These are phyloP conservation scores for Drosophila robusta DNA, from an alignment of 2,888 invertebrate species.

Conservation along the genomic window DNA sequence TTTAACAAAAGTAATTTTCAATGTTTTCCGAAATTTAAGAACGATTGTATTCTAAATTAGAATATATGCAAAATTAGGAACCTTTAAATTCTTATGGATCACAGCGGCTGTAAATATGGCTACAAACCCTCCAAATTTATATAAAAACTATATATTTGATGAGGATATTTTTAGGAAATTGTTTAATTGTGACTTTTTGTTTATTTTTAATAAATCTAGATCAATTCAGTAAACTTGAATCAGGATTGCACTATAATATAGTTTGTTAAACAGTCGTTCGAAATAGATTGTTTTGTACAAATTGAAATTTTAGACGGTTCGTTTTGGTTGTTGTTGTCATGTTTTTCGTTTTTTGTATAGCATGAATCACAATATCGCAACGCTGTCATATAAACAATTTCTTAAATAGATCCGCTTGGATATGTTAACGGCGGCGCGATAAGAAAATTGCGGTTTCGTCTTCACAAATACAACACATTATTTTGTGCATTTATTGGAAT, in stretches of 20 bases:
- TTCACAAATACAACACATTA: constrained; percentile 80
- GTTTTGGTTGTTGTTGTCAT: constrained; percentile 12
- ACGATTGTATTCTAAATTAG: too few relatives aligned
- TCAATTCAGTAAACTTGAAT: constrained; percentile 16
- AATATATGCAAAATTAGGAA: too few relatives aligned
- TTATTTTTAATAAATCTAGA: constrained; percentile 7
- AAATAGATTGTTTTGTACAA: constrained; percentile 45
- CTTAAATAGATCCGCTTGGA: constrained; percentile 27
- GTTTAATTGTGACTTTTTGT: constrained; percentile 45
- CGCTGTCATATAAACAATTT: constrained; percentile 45
- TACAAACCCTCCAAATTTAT: background rate
- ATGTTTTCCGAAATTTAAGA: too few relatives aligned
- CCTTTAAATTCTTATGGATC: too few relatives aligned
- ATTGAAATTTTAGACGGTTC: constrained; percentile 40
- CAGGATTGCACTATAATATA: constrained; percentile 35
- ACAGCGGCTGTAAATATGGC: too few relatives aligned
- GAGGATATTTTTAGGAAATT: constrained; percentile 39
- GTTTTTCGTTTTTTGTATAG: constrained; percentile 8
- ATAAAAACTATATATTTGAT: background rate
- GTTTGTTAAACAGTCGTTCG: constrained; percentile 35
- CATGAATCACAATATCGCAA: constrained; percentile 41
- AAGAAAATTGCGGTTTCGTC: constrained; percentile 46
- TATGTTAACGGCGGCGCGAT: constrained; percentile 16
- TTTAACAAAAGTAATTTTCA: too few relatives aligned
- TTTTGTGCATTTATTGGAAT: constrained; percentile 81